Percentiles rank a stretch among this genome's conserved stretches.
phyloP scores from a whole-genome alignment of 2,888 invertebrate species.

The Trachelus troglodyta region DNA sequence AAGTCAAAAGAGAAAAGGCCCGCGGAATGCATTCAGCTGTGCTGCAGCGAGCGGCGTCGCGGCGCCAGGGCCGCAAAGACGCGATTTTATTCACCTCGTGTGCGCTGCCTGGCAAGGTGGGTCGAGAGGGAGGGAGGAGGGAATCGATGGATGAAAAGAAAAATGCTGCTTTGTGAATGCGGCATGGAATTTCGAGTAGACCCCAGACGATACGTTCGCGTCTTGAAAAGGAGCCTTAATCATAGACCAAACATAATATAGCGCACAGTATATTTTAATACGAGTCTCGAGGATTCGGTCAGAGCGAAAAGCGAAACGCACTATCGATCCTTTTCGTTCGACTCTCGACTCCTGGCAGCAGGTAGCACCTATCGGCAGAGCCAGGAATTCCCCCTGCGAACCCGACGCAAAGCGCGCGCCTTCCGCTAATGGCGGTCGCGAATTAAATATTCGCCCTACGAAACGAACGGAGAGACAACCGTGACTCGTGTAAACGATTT shows the following conservation, averaged over 20 bases:
- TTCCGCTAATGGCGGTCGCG: no score
- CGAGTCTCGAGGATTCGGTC: neutral
- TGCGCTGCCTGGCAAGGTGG: neutral
- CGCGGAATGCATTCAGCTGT: neutral
- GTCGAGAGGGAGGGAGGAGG: neutral
- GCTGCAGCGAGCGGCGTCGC: neutral
- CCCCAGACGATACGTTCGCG: neutral
- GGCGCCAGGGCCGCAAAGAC: neutral
- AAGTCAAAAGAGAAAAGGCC: neutral
- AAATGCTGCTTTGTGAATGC: neutral
- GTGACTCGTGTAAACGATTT: neutral
- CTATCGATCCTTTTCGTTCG: neutral
- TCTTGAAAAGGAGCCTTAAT: neutral
- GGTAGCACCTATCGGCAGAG: no score
- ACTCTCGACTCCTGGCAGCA: neutral
- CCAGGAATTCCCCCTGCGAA: neutral
- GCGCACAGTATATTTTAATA: neutral
- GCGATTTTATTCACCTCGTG: neutral
- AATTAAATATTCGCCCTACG: neutral
- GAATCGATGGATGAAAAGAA: neutral
- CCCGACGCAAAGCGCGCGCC: neutral
- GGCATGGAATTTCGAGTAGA: neutral
- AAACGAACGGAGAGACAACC: neutral
- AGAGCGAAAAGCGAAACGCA: neutral
- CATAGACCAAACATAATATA: neutral